Conservation (phyloP, 2,113 vertebrate genomes). For the Pleuronectes platessa region DNA sequence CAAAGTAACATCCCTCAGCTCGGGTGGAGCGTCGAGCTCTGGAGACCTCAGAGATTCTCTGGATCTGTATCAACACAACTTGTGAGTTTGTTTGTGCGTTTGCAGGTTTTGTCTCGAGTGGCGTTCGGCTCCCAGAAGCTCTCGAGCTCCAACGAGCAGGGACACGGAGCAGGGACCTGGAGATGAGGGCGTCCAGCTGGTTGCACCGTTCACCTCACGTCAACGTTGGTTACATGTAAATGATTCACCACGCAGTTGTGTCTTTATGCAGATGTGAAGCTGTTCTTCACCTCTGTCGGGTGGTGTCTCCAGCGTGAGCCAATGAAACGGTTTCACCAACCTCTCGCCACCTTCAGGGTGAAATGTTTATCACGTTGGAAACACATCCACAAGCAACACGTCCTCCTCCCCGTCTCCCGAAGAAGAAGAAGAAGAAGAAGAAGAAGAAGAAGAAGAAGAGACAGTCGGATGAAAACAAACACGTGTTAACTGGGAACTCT, state of each 20-base stretch:
- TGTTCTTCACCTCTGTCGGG: not conserved
- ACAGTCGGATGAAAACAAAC: slow-evolving; percentile 76
- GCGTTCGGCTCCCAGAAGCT: too few species aligned
- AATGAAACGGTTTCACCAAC: slow-evolving; percentile 58
- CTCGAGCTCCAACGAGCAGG: too few species aligned
- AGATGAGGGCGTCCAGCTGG: too few species aligned
- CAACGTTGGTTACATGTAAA: not conserved
- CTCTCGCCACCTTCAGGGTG: slow-evolving; percentile 76
- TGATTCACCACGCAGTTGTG: not conserved
- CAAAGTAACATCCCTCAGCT: slow-evolving; percentile 6
- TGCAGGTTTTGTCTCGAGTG: not conserved
- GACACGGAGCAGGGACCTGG: too few species aligned
- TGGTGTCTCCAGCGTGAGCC: slow-evolving; percentile 31
- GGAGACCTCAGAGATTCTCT: slow-evolving; percentile 18
- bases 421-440: slow-evolving; percentile 18
- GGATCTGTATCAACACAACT: slow-evolving; percentile 40
- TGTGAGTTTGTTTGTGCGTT: not conserved
- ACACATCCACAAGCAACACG: slow-evolving; percentile 76
- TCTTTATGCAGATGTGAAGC: not conserved
- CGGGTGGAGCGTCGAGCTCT: slow-evolving; percentile 9
- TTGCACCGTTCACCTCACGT: too few species aligned
- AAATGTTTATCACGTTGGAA: slow-evolving; percentile 83
- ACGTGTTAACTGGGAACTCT: slow-evolving; percentile 55
- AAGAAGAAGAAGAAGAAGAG: too few species aligned
- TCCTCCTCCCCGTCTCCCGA: slow-evolving; percentile 59